These are phyloP conservation scores for Callyntrura guangdongensis DNA, from an alignment of 2,888 invertebrate species.

Conservation along the genomic window DNA sequence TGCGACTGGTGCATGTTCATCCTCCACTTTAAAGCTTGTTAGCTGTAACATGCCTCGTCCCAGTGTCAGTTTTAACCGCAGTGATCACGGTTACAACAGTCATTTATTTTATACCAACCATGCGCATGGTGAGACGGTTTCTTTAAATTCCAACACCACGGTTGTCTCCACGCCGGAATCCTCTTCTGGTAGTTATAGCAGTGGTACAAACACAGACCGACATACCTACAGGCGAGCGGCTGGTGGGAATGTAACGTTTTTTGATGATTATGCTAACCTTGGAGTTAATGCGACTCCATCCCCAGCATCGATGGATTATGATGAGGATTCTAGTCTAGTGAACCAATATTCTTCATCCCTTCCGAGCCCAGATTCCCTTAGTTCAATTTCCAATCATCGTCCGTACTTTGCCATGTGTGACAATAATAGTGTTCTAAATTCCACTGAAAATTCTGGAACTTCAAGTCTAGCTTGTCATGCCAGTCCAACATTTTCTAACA, in stretches of 20 bases:
- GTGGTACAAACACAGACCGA: slow-evolving; percentile 47
- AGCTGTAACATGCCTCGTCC: slow-evolving; percentile 60
- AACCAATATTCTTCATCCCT: slow-evolving; percentile 80
- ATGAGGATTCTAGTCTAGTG: slow-evolving; percentile 81
- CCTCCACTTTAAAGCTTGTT: slow-evolving; percentile 15
- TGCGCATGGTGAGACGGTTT: slow-evolving; percentile 63
- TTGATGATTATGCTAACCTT: slow-evolving; percentile 70
- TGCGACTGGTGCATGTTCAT: not conserved
- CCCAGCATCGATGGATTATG: slow-evolving; percentile 76
- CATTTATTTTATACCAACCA: slow-evolving; percentile 66
- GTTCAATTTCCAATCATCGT: slow-evolving; percentile 76
- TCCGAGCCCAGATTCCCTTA: slow-evolving; percentile 82
- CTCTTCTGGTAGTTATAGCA: slow-evolving; percentile 62
- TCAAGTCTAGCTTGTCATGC: slow-evolving; percentile 51
- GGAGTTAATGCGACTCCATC: slow-evolving; percentile 57
- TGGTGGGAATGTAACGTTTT: slow-evolving; percentile 71
- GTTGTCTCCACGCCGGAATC: slow-evolving; percentile 70
- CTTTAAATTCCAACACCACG: slow-evolving; percentile 69
- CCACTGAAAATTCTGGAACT: slow-evolving; percentile 9
- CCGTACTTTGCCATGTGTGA: slow-evolving; percentile 50
- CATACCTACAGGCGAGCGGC: slow-evolving; percentile 56
- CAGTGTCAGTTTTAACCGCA: slow-evolving; percentile 79
- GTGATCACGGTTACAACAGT: slow-evolving; percentile 76
- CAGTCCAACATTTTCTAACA: slow-evolving; percentile 47
- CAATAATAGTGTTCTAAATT: slow-evolving; percentile 35